phyloP scores from a whole-genome alignment of 2,113 vertebrate genomes.

The Daphoenositta chrysoptera region DNA sequence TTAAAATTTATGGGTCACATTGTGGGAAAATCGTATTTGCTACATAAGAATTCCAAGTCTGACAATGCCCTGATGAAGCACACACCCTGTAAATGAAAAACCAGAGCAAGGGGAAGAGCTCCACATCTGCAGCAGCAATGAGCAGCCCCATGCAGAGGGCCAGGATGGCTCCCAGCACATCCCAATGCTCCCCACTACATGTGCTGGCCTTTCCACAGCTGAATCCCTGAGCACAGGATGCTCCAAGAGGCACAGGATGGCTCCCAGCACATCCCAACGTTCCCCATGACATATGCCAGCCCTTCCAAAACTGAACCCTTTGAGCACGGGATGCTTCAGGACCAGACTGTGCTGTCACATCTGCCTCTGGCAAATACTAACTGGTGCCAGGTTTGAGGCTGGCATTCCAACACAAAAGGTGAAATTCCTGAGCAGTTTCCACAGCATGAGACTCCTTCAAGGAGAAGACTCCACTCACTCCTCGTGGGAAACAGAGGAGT shows the following conservation, averaged over 20 bases:
- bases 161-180: background rate
- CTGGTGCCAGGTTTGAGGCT: background rate
- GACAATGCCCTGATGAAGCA: background rate
- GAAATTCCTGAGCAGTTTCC: background rate
- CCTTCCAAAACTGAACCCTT: background rate
- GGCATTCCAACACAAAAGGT: background rate
- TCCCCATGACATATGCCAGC: rapidly evolving
- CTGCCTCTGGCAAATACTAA: background rate
- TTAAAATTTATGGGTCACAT: background rate
- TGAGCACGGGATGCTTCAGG: background rate
- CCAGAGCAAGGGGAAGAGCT: background rate
- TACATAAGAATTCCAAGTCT: background rate
- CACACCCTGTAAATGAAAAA: background rate
- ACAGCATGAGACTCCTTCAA: background rate
- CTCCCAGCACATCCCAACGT: background rate
- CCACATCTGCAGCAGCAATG: background rate
- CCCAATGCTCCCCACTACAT: rapidly evolving
- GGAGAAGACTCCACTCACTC: background rate
- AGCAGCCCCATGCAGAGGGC: background rate
- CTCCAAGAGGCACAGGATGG: background rate
- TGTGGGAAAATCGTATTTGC: background rate
- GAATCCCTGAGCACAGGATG: too few species aligned
- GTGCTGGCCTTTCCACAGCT: background rate
- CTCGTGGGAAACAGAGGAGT: too few species aligned
- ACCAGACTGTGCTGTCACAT: background rate